Base-by-base conservation (phyloP, 2,113 vertebrate genomes). In the Austrofundulus limnaeus region DNA sequence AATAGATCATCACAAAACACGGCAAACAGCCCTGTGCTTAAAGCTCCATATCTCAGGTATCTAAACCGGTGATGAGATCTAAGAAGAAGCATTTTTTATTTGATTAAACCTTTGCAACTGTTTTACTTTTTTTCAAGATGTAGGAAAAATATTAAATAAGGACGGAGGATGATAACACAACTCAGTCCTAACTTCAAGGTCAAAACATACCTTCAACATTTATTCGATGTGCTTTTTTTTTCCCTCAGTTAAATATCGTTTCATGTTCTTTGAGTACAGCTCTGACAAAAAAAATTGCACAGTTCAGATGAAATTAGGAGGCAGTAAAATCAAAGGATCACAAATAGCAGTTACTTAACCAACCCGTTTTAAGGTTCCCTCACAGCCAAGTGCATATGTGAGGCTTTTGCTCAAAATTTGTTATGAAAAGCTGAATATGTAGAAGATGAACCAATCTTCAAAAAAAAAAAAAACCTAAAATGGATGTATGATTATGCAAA, bases 311-410 rank as follows among this genome's bases (percentile, higher is more conserved):
- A 38, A 43, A 79, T 51, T 60, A 60, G 64, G 37, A 63, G 46
- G 47, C 49, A 45, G 21, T 31, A 16, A 66, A 72, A 68, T 66
- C 10, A 61, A 77, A 71, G 23, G 11, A 55, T 42, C 31, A 25
- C 68, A 38, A 54, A 57, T 41, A 63, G 23, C 60, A 47, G 55
- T 54, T 39, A 74, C 73, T 60, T 12, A 64, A 78, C 19, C 48
- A 63, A 46, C 55, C 66, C 74, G 57, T 34, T 58, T 31, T 12
- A 10, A 51, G 39, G 34, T 34, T 59, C 37, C 64, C 57, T 28
- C 65, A 45, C 54, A 55, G 59, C 47, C 59, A 39, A 69, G 16
- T 67, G 39, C 52, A 34, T 34, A 8, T 7, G 31, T 5, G 31
- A 28, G 28, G 28, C 3, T 34, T 34, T 34, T 34, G 31, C 5